A percentile compares a stretch with the other conserved stretches of the same genome.
These are phyloP conservation scores for Gymnarchus niloticus DNA, from an alignment of 2,113 vertebrate species.

Conservation along the genomic window DNA sequence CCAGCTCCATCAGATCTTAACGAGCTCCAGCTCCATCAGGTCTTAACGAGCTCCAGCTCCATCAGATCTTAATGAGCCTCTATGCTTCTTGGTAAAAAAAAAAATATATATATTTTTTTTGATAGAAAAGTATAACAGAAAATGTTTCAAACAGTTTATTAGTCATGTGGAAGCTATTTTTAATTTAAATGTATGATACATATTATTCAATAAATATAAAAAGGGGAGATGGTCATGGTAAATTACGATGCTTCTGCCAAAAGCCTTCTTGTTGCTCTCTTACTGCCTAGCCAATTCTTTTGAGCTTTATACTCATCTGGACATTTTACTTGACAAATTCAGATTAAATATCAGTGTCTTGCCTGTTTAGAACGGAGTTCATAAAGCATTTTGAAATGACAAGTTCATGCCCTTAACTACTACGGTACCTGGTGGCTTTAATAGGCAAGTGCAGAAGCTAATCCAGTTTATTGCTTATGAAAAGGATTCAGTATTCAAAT, in stretches of 20 bases:
- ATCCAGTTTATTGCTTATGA: neutral
- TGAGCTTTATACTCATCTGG: neutral
- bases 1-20: too few species aligned
- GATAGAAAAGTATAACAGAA: too few species aligned
- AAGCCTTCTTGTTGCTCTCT: neutral
- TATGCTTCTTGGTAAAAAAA: neutral
- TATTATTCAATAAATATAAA: neutral
- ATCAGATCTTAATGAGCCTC: neutral
- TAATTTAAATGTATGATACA: neutral
- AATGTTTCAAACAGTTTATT: too few species aligned
- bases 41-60: too few species aligned
- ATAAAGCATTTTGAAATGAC: neutral
- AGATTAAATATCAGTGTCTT: neutral
- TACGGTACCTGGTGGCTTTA: neutral
- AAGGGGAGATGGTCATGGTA: neutral
- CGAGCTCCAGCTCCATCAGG: too few species aligned
- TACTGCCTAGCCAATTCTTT: neutral
- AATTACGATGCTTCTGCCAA: neutral
- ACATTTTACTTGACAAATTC: neutral
- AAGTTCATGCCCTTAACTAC: neutral
- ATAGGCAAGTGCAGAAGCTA: neutral
- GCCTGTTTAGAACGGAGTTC: neutral
- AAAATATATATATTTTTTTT: too few species aligned
- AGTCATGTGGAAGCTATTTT: neutral
- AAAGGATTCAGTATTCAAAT: neutral